Conservation (phyloP, 2,113 vertebrate species). For the Caretta caretta region DNA sequence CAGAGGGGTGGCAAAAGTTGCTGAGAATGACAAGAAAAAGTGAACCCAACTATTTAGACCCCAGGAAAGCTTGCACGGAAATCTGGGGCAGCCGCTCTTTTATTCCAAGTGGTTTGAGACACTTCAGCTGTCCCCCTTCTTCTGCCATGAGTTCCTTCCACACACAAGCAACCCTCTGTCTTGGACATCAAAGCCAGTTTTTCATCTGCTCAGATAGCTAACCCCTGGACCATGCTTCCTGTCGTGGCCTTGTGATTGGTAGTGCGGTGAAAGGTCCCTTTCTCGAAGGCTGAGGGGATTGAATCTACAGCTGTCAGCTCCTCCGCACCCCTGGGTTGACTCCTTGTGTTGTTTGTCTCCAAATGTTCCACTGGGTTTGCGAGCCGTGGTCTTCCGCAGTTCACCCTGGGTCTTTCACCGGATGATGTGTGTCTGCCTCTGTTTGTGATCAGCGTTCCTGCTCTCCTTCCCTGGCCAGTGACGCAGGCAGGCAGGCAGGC, state of each 20-base stretch:
- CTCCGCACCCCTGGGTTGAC: neutral
- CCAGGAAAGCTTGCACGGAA: neutral
- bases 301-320: neutral
- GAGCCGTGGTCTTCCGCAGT: neutral
- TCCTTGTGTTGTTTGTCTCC: neutral
- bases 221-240: neutral
- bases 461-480: neutral
- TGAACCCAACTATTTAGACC: neutral
- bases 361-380: neutral
- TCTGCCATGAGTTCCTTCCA: neutral
- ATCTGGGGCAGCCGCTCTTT: neutral
- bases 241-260: neutral
- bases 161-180: neutral
- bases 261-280: neutral
- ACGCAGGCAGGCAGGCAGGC: neutral
- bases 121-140: neutral
- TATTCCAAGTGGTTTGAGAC: neutral
- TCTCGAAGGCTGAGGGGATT: neutral
- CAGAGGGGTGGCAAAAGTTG: neutral
- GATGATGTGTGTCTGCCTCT: neutral
- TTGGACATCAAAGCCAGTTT: neutral
- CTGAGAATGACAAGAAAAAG: neutral
- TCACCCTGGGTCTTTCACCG: neutral
- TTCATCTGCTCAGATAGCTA: neutral
- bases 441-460: neutral